Base-by-base conservation (phyloP, 2,888 invertebrate genomes). In the Hypsopygia costalis region DNA sequence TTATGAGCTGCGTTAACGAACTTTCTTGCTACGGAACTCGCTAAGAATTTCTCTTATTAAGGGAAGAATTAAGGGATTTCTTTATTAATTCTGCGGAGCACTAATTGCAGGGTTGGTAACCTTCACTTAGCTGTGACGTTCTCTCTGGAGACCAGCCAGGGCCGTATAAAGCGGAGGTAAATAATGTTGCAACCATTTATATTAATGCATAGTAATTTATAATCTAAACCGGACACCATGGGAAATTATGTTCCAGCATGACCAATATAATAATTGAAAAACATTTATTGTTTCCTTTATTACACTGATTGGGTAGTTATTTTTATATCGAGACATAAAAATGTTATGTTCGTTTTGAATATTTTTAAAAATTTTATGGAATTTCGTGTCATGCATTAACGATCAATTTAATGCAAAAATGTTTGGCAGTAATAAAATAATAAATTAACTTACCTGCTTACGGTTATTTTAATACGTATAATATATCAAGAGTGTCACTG, bases 81-180 rank as follows among this genome's bases (percentile, higher is more conserved):
- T 73, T 75, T 69, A 77, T 74, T 77, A 74, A 77, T 76, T 69
- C 61, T 66, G 60, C 65, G 65, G 62, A 67, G 56, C 65, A 69
- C 70, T 78, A 75, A 81, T 78, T 78, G 72, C 69, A 57, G 55
- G 65, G 69, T 69, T 62, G 64, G 59, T 65, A 58, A 62, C 67
- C 57, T 75, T 71, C 69, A 69, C 74, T 72, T 69, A 60, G 55
- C 53, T 54, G 58, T 59, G 59, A 66, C 66, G 56, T 62, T 55
- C 62, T 56, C 58, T 56, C 52, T 54, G 55, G 63, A 11, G 59
- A 59, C 54, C 33, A 39, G 31, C 44, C 68, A 70, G 74, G 55
- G 62, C 51, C 57, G 71, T 32, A 69, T 46, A 58, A 42, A 44
- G 36, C 28, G 31, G 11, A 35, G 31, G 40, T 43, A 36, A 46